Evolutionary conservation across 37 sponge, comb jelly and placozoan species (phyloP), one percentile per base, ranked within the genome.

Genomic region (Petrosia ficiformis): DNA sequence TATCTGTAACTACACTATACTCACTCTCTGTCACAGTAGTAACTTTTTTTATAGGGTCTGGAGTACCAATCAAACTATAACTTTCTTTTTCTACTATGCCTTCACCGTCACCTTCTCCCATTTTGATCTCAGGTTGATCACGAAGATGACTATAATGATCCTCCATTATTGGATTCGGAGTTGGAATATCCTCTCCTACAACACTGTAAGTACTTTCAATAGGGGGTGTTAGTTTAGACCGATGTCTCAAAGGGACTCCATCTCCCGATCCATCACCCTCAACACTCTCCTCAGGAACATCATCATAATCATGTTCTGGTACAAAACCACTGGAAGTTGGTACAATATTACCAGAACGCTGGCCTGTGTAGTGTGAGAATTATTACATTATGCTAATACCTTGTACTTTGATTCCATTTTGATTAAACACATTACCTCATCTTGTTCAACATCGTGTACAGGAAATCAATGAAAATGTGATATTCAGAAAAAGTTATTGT

Each of bases 251-350:
- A 26, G 67, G 67, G 54, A 35, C 3, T 33, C 70, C 33, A 25
- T 69, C 3, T 5, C 57, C 57, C 30, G 64, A 14, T 1, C 34
- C 56, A 19, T 10, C 32, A 52, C 19, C 41, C 29, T 0, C 57
- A 19, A 24, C 73, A 31, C 79, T 76, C 43, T 92, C 92, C 30
- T 68, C 29, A 0, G 92, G 77, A 0, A 92, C 92, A 66, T 92
- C 92, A 66, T 92, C 92, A 40, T 92, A 92, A 76, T 92, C 92
- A 63, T 92, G 92, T 1, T 57, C 35, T 26, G 65, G 66, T 44
- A 79, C 39, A 37, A 73, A 74, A 35, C 73, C 86, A 22, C 74
- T 35, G 0, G 74, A 67, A 16, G 68, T 61, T 30, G 86, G 86
- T 30, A 86, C 86, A 24, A 74, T 56, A 21, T 80, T 74, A 21